phyloP scores from a whole-genome alignment of 1,140 invertebrate genomes.

The Orchesella cincta region DNA sequence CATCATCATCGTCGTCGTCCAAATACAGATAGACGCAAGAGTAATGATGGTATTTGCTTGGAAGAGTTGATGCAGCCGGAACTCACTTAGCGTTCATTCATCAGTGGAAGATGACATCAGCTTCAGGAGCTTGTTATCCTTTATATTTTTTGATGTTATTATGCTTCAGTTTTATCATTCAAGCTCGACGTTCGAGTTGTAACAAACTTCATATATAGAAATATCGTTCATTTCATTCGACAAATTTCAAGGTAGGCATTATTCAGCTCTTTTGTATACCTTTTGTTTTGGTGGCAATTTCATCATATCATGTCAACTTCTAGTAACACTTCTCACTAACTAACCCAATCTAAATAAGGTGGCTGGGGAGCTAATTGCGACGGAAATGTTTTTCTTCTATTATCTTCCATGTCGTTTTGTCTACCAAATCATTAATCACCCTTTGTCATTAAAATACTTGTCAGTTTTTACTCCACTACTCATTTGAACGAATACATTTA shows the following conservation, averaged over 20 bases:
- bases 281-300: too few relatives aligned
- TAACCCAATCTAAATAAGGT: too few relatives aligned
- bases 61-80: background rate
- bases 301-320: too few relatives aligned
- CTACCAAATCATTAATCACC: constrained; percentile 4
- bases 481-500: background rate
- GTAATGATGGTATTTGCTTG: background rate
- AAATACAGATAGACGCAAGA: background rate
- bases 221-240: too few relatives aligned
- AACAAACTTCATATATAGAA: too few relatives aligned
- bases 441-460: constrained; percentile 12
- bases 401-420: constrained; percentile 13
- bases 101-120: background rate
- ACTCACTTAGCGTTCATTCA: background rate
- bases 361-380: constrained; percentile 8
- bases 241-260: too few relatives aligned
- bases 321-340: too few relatives aligned
- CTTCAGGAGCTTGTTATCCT: background rate
- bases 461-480: constrained; percentile 1
- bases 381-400: constrained; percentile 20
- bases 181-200: too few relatives aligned
- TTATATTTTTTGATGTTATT: too few relatives aligned
- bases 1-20: background rate
- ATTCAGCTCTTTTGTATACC: too few relatives aligned
- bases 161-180: too few relatives aligned